Evolutionary conservation across 1,140 invertebrate genomes (phyloP).

Genomic region (Aphaenogaster floridana): DNA sequence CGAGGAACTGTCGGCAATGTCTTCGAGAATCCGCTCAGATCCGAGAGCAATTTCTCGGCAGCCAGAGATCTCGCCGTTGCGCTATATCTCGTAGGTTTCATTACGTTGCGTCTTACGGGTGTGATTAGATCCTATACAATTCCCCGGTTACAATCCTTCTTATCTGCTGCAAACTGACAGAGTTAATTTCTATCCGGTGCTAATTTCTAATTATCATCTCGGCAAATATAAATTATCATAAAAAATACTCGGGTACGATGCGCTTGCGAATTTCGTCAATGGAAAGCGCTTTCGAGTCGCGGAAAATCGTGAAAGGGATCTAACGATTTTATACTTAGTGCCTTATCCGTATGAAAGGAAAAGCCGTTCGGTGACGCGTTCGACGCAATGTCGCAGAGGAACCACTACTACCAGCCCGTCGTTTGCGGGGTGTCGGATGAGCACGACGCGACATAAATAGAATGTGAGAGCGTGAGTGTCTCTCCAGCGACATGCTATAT

Average conservation of each 20-base stretch:
- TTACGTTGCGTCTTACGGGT: slow-evolving; percentile 61
- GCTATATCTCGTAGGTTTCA: slow-evolving; percentile 57
- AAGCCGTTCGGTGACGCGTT: slow-evolving; percentile 23
- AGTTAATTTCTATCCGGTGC: slow-evolving; percentile 35
- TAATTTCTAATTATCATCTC: background rate
- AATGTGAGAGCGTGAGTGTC: slow-evolving; percentile 71
- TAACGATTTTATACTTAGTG: background rate
- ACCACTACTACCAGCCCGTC: background rate
- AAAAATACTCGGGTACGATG: background rate
- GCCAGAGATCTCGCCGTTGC: slow-evolving; percentile 47
- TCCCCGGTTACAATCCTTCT: slow-evolving; percentile 56
- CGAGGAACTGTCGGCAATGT: slow-evolving; percentile 52
- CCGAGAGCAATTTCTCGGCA: slow-evolving; percentile 60
- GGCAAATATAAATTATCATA: slow-evolving; percentile 10
- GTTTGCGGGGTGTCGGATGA: slow-evolving; percentile 40
- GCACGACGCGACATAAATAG: slow-evolving; percentile 69
- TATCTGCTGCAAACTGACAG: slow-evolving; percentile 48
- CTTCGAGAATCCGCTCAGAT: slow-evolving; percentile 61
- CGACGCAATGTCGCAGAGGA: slow-evolving; percentile 36
- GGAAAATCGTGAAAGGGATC: background rate
- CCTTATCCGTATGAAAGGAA: background rate
- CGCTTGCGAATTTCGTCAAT: background rate
- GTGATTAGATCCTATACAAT: slow-evolving; percentile 63
- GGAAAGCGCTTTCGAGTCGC: background rate
- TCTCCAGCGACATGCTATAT: slow-evolving; percentile 53